phyloP scores from a whole-genome alignment of 2,888 invertebrate species.

The Dendrolimus houi region DNA sequence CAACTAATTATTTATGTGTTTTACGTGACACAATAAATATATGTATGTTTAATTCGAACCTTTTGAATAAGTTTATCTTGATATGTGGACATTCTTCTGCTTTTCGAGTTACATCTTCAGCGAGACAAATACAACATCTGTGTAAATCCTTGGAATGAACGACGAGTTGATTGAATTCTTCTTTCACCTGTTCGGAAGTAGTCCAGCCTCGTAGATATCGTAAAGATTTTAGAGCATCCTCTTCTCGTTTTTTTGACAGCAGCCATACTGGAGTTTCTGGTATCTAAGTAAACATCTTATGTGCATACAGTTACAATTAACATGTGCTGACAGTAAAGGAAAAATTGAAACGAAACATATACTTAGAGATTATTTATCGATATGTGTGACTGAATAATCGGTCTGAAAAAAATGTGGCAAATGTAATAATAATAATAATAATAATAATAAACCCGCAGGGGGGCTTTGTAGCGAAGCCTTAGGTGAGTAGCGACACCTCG shows the following conservation, averaged over 20 bases:
- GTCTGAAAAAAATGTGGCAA: too few relatives aligned
- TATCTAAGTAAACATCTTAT: conserved; percentile 40
- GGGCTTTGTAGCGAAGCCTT: too few relatives aligned
- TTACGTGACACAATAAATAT: too few relatives aligned
- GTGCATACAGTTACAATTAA: too few relatives aligned
- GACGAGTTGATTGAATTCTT: conserved; percentile 65
- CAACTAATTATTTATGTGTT: too few relatives aligned
- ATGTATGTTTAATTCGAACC: background rate
- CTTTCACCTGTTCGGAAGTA: conserved; percentile 58
- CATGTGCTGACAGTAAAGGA: too few relatives aligned
- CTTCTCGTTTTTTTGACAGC: conserved; percentile 70
- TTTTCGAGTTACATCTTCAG: conserved; percentile 22
- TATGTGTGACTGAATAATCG: too few relatives aligned
- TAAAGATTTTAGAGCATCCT: conserved; percentile 70
- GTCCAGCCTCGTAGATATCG: conserved; percentile 76
- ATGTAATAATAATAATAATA: too few relatives aligned
- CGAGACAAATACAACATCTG: conserved; percentile 48
- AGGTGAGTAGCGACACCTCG: too few relatives aligned
- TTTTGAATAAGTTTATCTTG: background rate
- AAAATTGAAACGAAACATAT: too few relatives aligned
- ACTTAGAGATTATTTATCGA: too few relatives aligned
- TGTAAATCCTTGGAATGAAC: conserved; percentile 53
- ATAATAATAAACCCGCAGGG: too few relatives aligned
- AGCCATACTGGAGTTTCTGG: conserved; percentile 79
- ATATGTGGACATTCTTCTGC: background rate